Conservation (phyloP, 2,888 invertebrate species). For the Teleiodes luculella region DNA sequence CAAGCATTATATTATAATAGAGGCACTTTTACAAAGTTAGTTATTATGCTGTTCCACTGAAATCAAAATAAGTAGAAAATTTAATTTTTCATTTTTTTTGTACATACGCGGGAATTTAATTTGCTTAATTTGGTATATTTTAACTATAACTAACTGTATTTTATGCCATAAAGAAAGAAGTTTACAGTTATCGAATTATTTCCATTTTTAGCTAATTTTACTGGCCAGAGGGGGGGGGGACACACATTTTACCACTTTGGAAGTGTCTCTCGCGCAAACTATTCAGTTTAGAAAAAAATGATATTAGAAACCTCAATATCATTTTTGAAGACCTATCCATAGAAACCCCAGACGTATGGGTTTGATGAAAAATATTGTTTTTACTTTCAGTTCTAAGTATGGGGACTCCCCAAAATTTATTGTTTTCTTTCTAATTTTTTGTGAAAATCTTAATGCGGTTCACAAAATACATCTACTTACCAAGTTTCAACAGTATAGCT, state of each 20-base stretch:
- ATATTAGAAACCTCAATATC: neutral
- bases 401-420: neutral
- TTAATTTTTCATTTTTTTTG: no score
- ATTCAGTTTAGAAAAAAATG: neutral
- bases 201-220: neutral
- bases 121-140: no score
- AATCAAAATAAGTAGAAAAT: no score
- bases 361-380: neutral
- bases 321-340: conserved; percentile 2
- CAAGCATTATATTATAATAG: no score
- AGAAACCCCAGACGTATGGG: conserved; percentile 1
- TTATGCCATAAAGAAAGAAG: no score
- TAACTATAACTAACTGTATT: no score
- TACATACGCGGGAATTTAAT: no score
- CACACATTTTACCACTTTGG: neutral
- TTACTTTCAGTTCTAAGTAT: neutral
- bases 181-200: neutral
- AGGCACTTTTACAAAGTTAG: no score
- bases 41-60: no score
- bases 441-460: neutral
- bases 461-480: neutral
- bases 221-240: neutral
- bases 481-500: no score
- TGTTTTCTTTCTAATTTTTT: neutral
- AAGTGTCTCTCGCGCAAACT: neutral